Conservation (phyloP, 2,888 invertebrate genomes). For the Drosophila meridiana region DNA sequence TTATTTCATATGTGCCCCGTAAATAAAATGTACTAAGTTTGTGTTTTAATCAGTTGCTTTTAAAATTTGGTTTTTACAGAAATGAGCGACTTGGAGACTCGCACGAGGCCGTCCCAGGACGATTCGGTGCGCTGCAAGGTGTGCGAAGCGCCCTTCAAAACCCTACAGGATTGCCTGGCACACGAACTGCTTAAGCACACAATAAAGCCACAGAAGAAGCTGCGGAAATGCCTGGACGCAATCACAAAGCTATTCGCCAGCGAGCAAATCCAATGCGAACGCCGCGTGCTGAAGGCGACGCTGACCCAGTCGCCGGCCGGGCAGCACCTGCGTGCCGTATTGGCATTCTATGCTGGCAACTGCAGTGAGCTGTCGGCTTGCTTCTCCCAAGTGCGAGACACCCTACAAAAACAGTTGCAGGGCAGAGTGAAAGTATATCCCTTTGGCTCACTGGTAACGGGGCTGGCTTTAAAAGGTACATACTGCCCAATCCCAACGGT, state of each 20-base stretch:
- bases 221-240: conserved; percentile 60
- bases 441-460: conserved; percentile 91
- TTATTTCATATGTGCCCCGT: conserved; percentile 27
- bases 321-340: conserved; percentile 58
- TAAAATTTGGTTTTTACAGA: conserved; percentile 44
- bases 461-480: conserved; percentile 87
- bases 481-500: not conserved
- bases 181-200: conserved; percentile 79
- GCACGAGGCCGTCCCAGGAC: conserved; percentile 12
- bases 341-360: conserved; percentile 63
- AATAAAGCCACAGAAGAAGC: conserved; percentile 46
- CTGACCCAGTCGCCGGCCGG: conserved; percentile 53
- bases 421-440: conserved; percentile 84
- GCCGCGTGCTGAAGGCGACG: conserved; percentile 40
- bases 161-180: conserved; percentile 71
- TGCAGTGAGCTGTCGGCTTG: conserved; percentile 54
- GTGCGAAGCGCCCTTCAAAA: conserved; percentile 65
- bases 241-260: conserved; percentile 52
- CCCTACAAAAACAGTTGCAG: conserved; percentile 72
- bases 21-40: conserved; percentile 42
- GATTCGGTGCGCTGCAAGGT: conserved; percentile 65
- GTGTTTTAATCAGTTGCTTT: conserved; percentile 45
- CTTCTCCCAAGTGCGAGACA: conserved; percentile 63
- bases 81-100: conserved; percentile 41
- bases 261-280: conserved; percentile 59